Evolutionary conservation across 2,797 vertebrate genomes (phyloP), one percentile per base, ranked within the genome.

Genomic region (Babyrousa celebensis): DNA sequence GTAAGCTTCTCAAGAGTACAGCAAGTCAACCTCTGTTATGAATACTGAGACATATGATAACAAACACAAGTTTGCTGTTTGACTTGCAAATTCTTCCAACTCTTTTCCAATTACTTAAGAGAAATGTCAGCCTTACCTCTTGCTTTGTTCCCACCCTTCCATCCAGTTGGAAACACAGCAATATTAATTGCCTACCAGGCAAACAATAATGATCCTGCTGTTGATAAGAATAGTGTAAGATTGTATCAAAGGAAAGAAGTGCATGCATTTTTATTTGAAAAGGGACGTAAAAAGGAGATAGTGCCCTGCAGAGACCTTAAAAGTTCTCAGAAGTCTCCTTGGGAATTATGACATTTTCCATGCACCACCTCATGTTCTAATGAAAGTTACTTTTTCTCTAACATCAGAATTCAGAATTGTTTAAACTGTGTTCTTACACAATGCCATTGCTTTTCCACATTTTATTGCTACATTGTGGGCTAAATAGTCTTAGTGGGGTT

Each of bases 391-490:
- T 71, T 86, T 89, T 25, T 43, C 54, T 95, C 65, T 78, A 88
- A 85, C 11, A 70, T 16, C 60, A 94, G 12, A 70, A 79, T 89
- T 95, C 63, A 83, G 85, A 90, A 36, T 70, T 56, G 20, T 85
- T 89, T 32, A 93, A 62, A 58, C 4, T 14, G 1, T 62, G 14
- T 80, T 72, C 63, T 91, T 79, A 74, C 20, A 71, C n/a, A 48
- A 52, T 67, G 25, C 4, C 36, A 70, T 92, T 91, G n/a, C 40
- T 92, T 72, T 91, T 84, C 18, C 43, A 54, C 21, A 6, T 92
- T 92, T 82, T 74, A 36, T 96, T 85, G 60, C 74, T 94, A 48
- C 25, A 79, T 79, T 95, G 32, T 72, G 21, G 60, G 40, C 70
- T 89, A 63, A 82, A 90, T 2, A 43, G 15, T 52, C 56, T 90